These are phyloP conservation scores for Lacanobia wlatinum DNA, from an alignment of 2,888 invertebrate genomes.

Conservation along the genomic window DNA sequence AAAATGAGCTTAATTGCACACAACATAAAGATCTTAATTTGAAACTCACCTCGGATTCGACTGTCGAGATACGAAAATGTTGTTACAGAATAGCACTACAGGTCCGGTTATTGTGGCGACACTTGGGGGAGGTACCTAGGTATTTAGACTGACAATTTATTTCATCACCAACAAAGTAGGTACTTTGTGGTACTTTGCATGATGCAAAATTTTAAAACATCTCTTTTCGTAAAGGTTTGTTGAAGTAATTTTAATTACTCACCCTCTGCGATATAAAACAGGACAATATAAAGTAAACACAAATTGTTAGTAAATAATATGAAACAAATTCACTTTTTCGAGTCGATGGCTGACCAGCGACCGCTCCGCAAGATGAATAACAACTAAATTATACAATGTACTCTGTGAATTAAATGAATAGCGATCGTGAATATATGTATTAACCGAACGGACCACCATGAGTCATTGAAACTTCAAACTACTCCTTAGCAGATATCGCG, in stretches of 20 bases:
- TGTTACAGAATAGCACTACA: too few species aligned
- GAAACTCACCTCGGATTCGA: too few species aligned
- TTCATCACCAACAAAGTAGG: constrained; percentile 7
- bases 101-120: too few species aligned
- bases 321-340: not conserved
- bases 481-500: constrained; percentile 3
- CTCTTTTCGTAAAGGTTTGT: not conserved
- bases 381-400: not conserved
- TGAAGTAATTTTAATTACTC: constrained; percentile 5
- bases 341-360: not conserved
- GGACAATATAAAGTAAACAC: constrained; percentile 28
- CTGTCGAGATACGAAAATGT: too few species aligned
- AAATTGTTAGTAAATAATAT: not conserved
- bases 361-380: not conserved
- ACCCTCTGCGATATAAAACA: constrained; percentile 1
- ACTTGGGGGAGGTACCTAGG: too few species aligned
- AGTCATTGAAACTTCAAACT: constrained; percentile 5
- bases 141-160: not conserved
- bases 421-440: constrained; percentile 3
- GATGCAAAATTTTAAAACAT: too few species aligned
- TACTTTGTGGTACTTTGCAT: too few species aligned
- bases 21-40: too few species aligned
- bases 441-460: not conserved
- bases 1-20: too few species aligned
- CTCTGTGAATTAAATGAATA: not conserved